Conservation (phyloP, 2,888 invertebrate species). For the Muschampia plurimacula region DNA sequence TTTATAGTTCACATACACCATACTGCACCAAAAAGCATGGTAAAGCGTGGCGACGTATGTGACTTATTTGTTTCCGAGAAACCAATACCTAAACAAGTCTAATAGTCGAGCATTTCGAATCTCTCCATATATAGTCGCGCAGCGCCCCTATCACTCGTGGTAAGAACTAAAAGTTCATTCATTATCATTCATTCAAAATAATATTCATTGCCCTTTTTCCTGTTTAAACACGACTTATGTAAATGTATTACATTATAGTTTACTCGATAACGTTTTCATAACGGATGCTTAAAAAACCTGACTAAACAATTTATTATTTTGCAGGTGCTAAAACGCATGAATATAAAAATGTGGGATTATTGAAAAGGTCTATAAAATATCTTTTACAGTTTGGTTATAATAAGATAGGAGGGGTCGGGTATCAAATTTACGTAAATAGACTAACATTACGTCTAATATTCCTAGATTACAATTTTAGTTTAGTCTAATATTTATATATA, state of each 20-base stretch:
- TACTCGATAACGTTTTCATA: not conserved
- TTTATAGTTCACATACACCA: not conserved
- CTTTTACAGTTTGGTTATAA: constrained; percentile 17
- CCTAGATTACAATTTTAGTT: constrained; percentile 1
- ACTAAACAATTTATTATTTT: not conserved
- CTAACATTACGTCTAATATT: constrained; percentile 11
- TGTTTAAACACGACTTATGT: too few relatives aligned
- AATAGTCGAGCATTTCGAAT: not conserved
- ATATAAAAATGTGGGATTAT: constrained; percentile 16
- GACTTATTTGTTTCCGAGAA: not conserved
- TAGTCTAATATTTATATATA: too few relatives aligned
- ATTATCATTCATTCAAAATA: too few relatives aligned
- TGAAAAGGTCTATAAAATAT: constrained; percentile 30
- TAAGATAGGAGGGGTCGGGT: constrained; percentile 17
- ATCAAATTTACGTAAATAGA: constrained; percentile 17
- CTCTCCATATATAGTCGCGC: too few relatives aligned
- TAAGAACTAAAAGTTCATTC: too few relatives aligned
- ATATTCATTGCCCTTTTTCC: too few relatives aligned
- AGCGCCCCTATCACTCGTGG: too few relatives aligned
- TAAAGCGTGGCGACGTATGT: not conserved
- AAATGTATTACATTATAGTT: too few relatives aligned
- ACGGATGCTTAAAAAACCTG: not conserved
- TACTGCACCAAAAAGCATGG: not conserved
- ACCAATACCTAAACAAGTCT: not conserved
- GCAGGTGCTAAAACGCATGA: constrained; percentile 5